These are phyloP conservation scores for Mayetiola destructor DNA, from an alignment of 2,888 invertebrate species.

Conservation along the genomic window DNA sequence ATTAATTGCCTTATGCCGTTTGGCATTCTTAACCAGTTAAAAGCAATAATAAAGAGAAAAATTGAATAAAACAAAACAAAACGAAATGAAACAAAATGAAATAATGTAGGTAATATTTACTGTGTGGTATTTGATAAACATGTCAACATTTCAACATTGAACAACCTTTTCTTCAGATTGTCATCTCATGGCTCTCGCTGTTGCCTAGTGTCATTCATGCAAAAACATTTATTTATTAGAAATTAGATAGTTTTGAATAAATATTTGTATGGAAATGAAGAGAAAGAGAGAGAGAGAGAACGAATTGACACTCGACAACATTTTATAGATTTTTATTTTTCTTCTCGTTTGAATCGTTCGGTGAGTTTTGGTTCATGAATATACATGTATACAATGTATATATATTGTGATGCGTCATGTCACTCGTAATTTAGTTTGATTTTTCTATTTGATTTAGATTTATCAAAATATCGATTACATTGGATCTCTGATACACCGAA, in stretches of 20 bases:
- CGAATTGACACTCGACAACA: background rate
- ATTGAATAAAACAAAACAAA: too few species aligned
- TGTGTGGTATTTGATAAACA: constrained; percentile 2
- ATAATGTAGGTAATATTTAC: background rate
- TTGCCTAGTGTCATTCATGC: too few species aligned
- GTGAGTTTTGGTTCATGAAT: too few species aligned
- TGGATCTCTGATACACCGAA: too few species aligned
- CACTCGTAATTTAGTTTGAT: background rate
- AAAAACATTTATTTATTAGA: background rate
- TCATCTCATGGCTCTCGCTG: too few species aligned
- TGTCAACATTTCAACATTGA: constrained; percentile 3
- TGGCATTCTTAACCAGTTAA: too few species aligned
- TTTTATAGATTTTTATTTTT: background rate
- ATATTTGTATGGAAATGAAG: background rate
- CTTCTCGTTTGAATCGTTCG: background rate
- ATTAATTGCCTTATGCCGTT: too few species aligned
- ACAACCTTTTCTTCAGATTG: too few species aligned
- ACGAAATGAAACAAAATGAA: too few species aligned
- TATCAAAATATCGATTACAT: constrained; percentile 10
- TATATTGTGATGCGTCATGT: background rate
- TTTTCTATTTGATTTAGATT: constrained; percentile 9
- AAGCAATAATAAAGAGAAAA: too few species aligned
- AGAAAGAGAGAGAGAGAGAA: background rate
- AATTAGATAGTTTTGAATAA: background rate
- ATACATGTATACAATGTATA: background rate